Evolutionary conservation across 2,113 vertebrate species (phyloP).

Genomic region (Ptyas mucosa): DNA sequence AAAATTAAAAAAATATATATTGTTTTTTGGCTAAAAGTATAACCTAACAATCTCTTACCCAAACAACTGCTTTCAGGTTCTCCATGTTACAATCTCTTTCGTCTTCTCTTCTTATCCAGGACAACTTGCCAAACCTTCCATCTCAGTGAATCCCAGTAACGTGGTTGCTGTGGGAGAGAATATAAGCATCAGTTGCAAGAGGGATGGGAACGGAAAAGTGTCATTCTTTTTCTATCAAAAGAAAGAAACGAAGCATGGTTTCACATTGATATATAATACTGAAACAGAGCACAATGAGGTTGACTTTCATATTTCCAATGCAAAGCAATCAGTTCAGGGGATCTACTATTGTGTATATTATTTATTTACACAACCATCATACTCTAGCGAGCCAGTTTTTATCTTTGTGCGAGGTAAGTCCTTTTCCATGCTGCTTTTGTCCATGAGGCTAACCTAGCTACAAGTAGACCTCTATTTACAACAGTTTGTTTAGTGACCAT

Average conservation of each 20-base stretch:
- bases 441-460: background rate
- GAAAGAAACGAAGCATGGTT: too few species aligned
- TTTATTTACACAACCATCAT: rapidly evolving
- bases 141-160: background rate
- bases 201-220: rapidly evolving
- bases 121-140: background rate
- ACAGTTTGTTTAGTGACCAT: background rate
- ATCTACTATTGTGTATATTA: rapidly evolving
- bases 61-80: background rate
- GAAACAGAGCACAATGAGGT: background rate
- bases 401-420: background rate
- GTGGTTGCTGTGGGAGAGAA: background rate
- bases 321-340: background rate
- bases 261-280: too few species aligned
- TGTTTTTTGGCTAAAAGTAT: background rate
- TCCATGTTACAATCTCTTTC: background rate
- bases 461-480: background rate
- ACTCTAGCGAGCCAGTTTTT: rapidly evolving
- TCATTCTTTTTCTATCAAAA: background rate
- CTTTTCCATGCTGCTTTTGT: background rate
- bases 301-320: background rate
- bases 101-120: background rate
- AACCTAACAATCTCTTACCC: background rate
- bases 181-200: conserved; percentile 1
- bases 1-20: too few species aligned